Percentiles rank a stretch among this genome's conserved stretches.
phyloP scores from a whole-genome alignment of 1,140 invertebrate species.

The Heliothis virescens region DNA sequence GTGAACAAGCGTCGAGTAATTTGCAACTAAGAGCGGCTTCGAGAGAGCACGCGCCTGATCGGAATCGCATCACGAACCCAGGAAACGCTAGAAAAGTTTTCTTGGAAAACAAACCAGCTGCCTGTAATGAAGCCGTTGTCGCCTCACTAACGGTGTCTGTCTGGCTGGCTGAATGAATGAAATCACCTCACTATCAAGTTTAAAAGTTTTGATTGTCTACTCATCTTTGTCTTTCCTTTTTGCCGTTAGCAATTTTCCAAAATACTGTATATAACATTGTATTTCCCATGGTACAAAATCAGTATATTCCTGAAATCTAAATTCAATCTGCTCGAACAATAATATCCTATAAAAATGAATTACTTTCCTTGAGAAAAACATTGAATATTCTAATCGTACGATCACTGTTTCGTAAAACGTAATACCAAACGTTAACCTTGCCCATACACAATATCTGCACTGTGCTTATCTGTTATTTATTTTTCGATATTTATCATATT shows the following conservation, averaged over 20 bases:
- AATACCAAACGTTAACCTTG: slow-evolving; percentile 28
- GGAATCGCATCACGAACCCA: slow-evolving; percentile 68
- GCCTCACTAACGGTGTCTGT: slow-evolving; percentile 37
- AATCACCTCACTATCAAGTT: too few relatives aligned
- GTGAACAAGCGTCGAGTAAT: slow-evolving; percentile 59
- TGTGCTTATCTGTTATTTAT: slow-evolving; percentile 40
- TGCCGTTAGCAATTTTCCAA: too few relatives aligned
- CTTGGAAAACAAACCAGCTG: slow-evolving; percentile 56
- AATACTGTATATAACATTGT: not conserved
- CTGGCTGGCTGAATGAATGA: not conserved
- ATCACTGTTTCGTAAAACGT: slow-evolving; percentile 17
- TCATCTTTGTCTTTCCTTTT: too few relatives aligned
- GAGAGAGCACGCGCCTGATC: slow-evolving; percentile 65
- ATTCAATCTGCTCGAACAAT: not conserved
- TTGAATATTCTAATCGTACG: not conserved
- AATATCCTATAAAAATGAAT: slow-evolving; percentile 14
- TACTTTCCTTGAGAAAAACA: slow-evolving; percentile 31
- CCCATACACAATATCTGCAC: not conserved
- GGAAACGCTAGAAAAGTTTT: slow-evolving; percentile 60
- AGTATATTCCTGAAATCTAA: too few relatives aligned
- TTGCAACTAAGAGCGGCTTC: slow-evolving; percentile 61
- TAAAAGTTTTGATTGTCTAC: too few relatives aligned
- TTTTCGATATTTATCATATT: slow-evolving; percentile 41
- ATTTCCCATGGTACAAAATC: not conserved
- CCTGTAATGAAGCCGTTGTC: slow-evolving; percentile 62